A percentile compares a stretch with the other conserved stretches of the same genome.
Evolutionary conservation across 2,113 vertebrate species (phyloP).

Genomic region (Eleginops maclovinus): DNA sequence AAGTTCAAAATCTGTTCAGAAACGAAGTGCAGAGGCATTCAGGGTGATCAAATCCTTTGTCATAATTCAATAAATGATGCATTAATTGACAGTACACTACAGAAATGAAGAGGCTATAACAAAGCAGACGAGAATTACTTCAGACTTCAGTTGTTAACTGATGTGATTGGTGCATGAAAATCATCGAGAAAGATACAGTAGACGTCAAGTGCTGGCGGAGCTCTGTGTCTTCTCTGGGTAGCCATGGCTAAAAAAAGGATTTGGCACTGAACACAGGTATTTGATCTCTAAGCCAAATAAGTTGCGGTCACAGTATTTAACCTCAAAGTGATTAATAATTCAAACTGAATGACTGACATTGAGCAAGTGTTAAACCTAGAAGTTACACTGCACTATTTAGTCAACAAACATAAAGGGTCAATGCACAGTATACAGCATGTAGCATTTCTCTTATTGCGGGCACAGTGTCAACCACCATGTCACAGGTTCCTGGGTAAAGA

Average conservation of each 20-base stretch:
- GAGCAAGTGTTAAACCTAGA: not conserved
- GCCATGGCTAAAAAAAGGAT: conserved; percentile 25
- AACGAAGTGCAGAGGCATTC: not conserved
- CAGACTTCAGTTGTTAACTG: no score
- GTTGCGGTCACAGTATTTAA: conserved; percentile 25
- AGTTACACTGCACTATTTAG: conserved; percentile 20
- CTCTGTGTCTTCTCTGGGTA: not conserved
- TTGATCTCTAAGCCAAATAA: conserved; percentile 18
- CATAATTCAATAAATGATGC: not conserved
- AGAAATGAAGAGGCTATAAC: not conserved
- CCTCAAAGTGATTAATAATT: not conserved
- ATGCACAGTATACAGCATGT: conserved; percentile 13
- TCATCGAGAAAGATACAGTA: conserved; percentile 10
- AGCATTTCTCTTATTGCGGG: conserved; percentile 14
- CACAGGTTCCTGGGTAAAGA: conserved; percentile 15
- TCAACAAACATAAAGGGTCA: not conserved
- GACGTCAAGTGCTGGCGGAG: not conserved
- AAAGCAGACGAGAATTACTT: not conserved
- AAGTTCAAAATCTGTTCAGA: not conserved
- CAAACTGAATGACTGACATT: not conserved
- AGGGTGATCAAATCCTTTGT: not conserved
- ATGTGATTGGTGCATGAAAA: conserved; percentile 18
- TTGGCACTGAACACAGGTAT: conserved; percentile 14
- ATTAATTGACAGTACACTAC: not conserved
- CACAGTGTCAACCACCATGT: not conserved